Percentiles rank a stretch among this genome's conserved stretches.
phyloP scores from a whole-genome alignment of 1,140 invertebrate genomes.

The Cylas formicarius region DNA sequence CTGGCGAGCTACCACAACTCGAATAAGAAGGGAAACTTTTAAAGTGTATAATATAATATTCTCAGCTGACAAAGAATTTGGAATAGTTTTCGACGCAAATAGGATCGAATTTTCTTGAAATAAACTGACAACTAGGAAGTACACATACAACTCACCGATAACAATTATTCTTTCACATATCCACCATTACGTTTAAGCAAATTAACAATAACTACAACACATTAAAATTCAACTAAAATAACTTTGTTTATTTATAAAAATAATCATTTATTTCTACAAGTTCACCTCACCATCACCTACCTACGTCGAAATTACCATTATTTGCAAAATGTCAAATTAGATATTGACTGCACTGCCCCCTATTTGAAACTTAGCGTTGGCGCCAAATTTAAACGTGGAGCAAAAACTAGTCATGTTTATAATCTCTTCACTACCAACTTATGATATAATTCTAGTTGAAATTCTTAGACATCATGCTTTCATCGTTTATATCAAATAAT shows the following conservation, averaged over 20 bases:
- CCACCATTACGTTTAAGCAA: background rate
- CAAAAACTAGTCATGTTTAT: too few relatives aligned
- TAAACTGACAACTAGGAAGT: slow-evolving; percentile 15
- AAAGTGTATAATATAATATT: slow-evolving; percentile 11
- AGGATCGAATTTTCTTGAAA: slow-evolving; percentile 3
- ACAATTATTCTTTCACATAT: slow-evolving; percentile 8
- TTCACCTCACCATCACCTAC: too few relatives aligned
- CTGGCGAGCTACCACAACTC: slow-evolving; percentile 1
- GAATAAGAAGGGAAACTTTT: background rate
- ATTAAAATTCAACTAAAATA: background rate
- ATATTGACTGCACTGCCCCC: background rate
- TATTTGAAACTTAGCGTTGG: too few relatives aligned
- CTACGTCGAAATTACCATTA: slow-evolving; percentile 10
- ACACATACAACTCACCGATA: slow-evolving; percentile 10
- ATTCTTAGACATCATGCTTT: too few relatives aligned
- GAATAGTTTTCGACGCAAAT: slow-evolving; percentile 8
- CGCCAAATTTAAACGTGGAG: too few relatives aligned
- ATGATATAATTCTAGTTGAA: too few relatives aligned
- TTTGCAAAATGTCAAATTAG: slow-evolving; percentile 10
- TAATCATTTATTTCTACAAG: slow-evolving; percentile 5
- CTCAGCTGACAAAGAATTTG: slow-evolving; percentile 15
- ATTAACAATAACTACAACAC: background rate
- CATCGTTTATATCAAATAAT: too few relatives aligned
- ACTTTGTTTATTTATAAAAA: slow-evolving; percentile 3
- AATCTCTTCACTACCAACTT: too few relatives aligned